These are phyloP conservation scores for Eclectus roratus DNA, from an alignment of 2,113 vertebrate species.

Conservation along the genomic window DNA sequence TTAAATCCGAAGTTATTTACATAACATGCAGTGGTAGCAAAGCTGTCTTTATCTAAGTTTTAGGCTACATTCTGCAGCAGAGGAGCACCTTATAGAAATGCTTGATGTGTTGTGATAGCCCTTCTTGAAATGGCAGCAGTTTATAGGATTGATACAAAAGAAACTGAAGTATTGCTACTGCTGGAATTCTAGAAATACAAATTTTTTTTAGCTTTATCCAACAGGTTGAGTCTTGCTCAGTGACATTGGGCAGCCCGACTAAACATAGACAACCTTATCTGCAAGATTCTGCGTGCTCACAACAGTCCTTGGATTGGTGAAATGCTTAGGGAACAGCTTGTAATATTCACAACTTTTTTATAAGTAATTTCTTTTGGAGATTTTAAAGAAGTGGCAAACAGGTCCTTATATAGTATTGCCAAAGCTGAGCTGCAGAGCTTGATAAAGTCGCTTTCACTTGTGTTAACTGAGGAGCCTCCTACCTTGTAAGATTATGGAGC, in stretches of 20 bases:
- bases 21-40: background rate
- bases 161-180: background rate
- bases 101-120: background rate
- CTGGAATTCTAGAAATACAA: background rate
- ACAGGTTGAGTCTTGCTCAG: background rate
- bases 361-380: constrained; percentile 46
- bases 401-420: constrained; percentile 58
- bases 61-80: background rate
- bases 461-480: constrained; percentile 44
- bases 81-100: background rate
- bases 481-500: constrained; percentile 45
- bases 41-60: background rate
- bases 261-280: background rate
- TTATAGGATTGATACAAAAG: background rate
- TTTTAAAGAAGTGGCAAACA: constrained; percentile 43
- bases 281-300: background rate
- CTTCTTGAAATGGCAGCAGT: background rate
- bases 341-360: constrained; percentile 60
- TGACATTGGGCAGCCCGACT: background rate
- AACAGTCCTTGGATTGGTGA: background rate
- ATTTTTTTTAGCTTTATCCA: background rate
- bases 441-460: constrained; percentile 40
- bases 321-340: constrained; percentile 51
- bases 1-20: constrained; percentile 35
- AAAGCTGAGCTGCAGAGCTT: constrained; percentile 30